Percentiles rank a stretch among this genome's conserved stretches.
Evolutionary conservation across 35 echinoderm and acorn worm genomes (phyloP).

Genomic region (Ptychodera flava): DNA sequence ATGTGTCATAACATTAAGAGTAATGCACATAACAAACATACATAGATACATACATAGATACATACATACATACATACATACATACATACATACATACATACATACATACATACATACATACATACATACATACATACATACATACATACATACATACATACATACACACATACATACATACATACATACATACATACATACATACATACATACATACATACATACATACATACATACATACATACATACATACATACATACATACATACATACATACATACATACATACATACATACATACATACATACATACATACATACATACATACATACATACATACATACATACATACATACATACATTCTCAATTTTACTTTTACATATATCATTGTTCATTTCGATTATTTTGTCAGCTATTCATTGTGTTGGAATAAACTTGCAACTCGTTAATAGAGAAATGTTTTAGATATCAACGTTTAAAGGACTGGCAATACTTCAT

Average conservation of each 20-base stretch:
- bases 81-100: conserved; percentile 2
- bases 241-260: background rate
- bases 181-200: background rate
- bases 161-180: background rate
- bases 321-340: background rate
- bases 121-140: conserved; percentile 2
- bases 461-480: no score
- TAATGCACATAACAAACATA: no score
- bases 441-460: no score
- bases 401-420: no score
- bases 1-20: no score
- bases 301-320: background rate
- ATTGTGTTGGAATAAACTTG: no score
- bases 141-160: conserved; percentile 2
- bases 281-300: background rate
- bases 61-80: conserved; percentile 1
- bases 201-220: background rate
- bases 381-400: no score
- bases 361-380: no score
- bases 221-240: background rate
- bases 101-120: background rate
- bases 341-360: no score
- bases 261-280: background rate
- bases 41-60: background rate
- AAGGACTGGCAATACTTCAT: no score